Evolutionary conservation across 1,140 invertebrate species (phyloP).

Genomic region (Lepidurus arcticus): DNA sequence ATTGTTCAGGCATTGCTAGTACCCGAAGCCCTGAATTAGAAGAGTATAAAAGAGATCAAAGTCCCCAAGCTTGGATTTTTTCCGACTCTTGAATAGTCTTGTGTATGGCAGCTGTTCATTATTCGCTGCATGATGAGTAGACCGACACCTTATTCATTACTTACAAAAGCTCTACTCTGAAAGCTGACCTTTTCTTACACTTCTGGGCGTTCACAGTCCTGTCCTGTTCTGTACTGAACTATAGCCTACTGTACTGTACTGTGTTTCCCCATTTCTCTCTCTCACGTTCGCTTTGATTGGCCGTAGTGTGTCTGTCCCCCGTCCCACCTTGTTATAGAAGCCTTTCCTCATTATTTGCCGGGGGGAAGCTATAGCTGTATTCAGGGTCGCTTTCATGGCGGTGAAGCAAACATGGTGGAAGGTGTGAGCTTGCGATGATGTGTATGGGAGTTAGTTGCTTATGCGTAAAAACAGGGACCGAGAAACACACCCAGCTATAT

Average conservation of each 20-base stretch:
- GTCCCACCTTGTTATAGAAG: constrained; percentile 2
- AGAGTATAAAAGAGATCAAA: constrained; percentile 19
- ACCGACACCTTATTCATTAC: background rate
- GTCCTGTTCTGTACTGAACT: too few species aligned
- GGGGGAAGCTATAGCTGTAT: background rate
- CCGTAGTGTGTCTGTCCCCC: background rate
- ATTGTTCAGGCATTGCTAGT: background rate
- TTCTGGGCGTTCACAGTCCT: too few species aligned
- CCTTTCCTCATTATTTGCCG: background rate
- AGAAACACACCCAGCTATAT: background rate
- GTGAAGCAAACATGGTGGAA: background rate
- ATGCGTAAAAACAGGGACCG: background rate
- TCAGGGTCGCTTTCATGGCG: background rate
- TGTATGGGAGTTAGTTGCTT: background rate
- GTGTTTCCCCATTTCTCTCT: background rate
- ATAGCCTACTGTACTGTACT: background rate
- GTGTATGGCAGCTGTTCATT: background rate
- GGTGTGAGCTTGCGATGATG: background rate
- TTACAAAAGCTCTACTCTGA: background rate
- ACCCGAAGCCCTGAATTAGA: background rate
- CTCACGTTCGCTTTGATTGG: background rate
- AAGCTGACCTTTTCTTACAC: background rate
- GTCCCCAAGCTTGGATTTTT: background rate
- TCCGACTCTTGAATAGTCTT: background rate
- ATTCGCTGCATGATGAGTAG: constrained; percentile 3